Base-by-base conservation (phyloP, 37 sponge, comb jelly and placozoan genomes). In the Beroe ovata region DNA sequence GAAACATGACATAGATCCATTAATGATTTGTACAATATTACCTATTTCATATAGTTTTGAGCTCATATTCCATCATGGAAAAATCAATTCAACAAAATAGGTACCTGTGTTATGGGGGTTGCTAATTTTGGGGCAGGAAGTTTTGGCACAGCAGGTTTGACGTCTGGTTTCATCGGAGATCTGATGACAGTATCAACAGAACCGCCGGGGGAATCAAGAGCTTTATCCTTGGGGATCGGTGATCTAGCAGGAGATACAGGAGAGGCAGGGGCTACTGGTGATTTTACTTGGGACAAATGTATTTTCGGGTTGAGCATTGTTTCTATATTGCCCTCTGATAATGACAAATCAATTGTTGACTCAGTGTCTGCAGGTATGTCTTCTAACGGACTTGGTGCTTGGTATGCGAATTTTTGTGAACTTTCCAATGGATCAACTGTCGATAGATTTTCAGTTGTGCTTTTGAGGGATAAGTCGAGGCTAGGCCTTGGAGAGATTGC, bases 311-410 rank as follows among this genome's bases (percentile, higher is more conserved):
- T 77, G 3, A 77, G 54, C 84, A 77, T 41, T 6, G 39, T 42
- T 42, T 77, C 84, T 11, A 77, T 23, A 21, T 42, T 42, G 4
- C 84, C 84, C 25, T 77, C 84, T 39, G 84, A 77, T 29, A 66
- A 66, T 39, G 84, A 77, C 14, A 66, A 66, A 33, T 66, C 69
- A 33, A 30, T 66, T 4, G 25, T 37, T 8, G 30, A 34, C 30
- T 66, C 69, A 33, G 11, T 30, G 34, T 66, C 69, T 14, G 25
- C 36, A 32, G 29, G 23, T 6, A 62, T 25, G 21, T 66, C 8
- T 32, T 32, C 36, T 34, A n/a, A n/a, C n/a, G 33, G 16, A 66
- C 30, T 32, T 4, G 69, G 36, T 6, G 34, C 1, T 32, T 66
- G 25, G 35, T 34, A 66, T 32, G 69, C 29, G 34, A 66, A 33